Percentiles rank a stretch among this genome's conserved stretches.
phyloP scores from a whole-genome alignment of 1,140 invertebrate genomes.

The Drosophila varians region DNA sequence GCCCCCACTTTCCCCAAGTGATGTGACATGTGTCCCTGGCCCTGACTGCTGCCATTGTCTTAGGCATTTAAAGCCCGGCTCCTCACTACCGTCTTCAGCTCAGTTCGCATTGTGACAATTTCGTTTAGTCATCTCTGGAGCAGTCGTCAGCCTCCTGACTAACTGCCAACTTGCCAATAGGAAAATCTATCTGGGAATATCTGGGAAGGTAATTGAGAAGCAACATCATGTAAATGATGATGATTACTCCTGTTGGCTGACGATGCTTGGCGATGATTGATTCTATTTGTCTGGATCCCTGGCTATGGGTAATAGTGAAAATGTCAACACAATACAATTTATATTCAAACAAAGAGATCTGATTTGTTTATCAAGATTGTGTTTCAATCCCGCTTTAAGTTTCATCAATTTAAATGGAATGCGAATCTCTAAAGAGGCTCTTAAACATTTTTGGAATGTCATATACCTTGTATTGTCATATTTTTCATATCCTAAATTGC shows the following conservation, averaged over 20 bases:
- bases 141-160: constrained; percentile 26
- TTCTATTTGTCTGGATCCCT: constrained; percentile 9
- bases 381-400: too few relatives aligned
- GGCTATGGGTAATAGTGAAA: neutral
- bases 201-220: constrained; percentile 46
- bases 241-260: constrained; percentile 17
- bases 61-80: constrained; percentile 13
- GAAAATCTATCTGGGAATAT: constrained; percentile 33
- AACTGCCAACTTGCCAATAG: constrained; percentile 35
- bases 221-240: constrained; percentile 54
- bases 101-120: constrained; percentile 31
- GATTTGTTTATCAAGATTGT: neutral
- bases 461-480: neutral
- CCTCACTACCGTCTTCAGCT: constrained; percentile 8
- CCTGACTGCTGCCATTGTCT: constrained; percentile 39
- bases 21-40: constrained; percentile 33
- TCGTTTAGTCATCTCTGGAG: constrained; percentile 47
- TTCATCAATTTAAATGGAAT: too few relatives aligned
- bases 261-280: constrained; percentile 31
- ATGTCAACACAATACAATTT: constrained; percentile 1
- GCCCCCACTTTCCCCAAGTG: neutral
- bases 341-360: neutral
- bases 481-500: neutral
- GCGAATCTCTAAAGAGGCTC: neutral
- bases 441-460: neutral